phyloP scores from a whole-genome alignment of 2,113 vertebrate species.

The Montifringilla adamsi region DNA sequence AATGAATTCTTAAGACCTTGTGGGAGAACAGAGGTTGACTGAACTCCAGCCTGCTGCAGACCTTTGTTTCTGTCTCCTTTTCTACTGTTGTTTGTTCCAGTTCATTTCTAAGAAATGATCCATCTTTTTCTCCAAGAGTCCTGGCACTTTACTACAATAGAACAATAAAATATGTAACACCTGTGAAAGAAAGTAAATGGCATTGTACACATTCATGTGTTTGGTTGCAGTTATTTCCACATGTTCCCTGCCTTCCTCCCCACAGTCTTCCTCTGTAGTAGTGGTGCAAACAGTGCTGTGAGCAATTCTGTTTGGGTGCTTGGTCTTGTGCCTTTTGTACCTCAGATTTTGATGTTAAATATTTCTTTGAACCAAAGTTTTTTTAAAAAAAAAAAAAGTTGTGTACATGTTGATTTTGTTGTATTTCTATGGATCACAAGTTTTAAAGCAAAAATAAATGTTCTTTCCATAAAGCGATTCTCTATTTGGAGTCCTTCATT shows the following conservation, averaged over 20 bases:
- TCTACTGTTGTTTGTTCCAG: constrained; percentile 23
- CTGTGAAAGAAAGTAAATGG: constrained; percentile 20
- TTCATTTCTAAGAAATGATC: constrained; percentile 72
- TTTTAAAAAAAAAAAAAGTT: constrained; percentile 1
- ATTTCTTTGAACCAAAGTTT: constrained; percentile 70
- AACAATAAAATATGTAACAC: neutral
- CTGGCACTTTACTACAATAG: constrained; percentile 44
- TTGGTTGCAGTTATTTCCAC: constrained; percentile 1
- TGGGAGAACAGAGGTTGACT: constrained; percentile 92
- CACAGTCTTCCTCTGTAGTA: neutral
- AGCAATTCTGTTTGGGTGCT: constrained; percentile 1
- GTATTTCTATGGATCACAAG: constrained; percentile 62
- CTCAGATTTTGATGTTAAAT: constrained; percentile 69
- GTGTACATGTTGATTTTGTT: constrained; percentile 71
- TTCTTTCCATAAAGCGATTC: constrained; percentile 42
- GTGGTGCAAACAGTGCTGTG: neutral
- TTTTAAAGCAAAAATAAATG: constrained; percentile 72
- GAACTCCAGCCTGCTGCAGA: constrained; percentile 49
- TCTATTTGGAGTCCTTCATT: neutral
- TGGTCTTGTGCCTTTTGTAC: constrained; percentile 53
- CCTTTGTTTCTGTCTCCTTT: neutral
- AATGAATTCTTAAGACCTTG: constrained; percentile 96
- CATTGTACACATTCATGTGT: neutral
- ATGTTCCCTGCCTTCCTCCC: neutral
- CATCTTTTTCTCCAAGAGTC: constrained; percentile 18